These are phyloP conservation scores for Montipora cactus DNA, from an alignment of 64 coral and sea anemone species.

Conservation along the genomic window DNA sequence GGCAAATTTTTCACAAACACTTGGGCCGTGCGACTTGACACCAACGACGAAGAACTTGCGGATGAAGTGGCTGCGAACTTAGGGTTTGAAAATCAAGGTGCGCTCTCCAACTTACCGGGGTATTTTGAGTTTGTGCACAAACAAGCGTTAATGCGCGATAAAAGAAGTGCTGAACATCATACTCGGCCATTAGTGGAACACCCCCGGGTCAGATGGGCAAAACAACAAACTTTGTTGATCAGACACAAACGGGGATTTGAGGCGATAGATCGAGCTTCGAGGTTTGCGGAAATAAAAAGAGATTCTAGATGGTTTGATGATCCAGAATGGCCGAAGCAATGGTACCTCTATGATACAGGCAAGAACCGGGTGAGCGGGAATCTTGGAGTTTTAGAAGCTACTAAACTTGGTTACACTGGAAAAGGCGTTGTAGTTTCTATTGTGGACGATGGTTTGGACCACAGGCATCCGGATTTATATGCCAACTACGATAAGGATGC, in stretches of 20 bases:
- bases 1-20: constrained; percentile 44
- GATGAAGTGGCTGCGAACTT: constrained; percentile 64
- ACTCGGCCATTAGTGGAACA: constrained; percentile 60
- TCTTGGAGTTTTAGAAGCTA: constrained; percentile 77
- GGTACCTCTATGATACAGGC: constrained; percentile 80
- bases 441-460: constrained; percentile 92
- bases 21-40: constrained; percentile 82
- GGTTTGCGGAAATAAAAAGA: neutral
- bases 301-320: constrained; percentile 48
- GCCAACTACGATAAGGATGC: constrained; percentile 81
- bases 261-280: neutral
- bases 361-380: constrained; percentile 45
- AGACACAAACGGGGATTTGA: constrained; percentile 71
- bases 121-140: constrained; percentile 81
- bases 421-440: constrained; percentile 84
- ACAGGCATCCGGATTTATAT: constrained; percentile 76
- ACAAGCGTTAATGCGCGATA: constrained; percentile 25
- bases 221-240: constrained; percentile 71
- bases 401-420: constrained; percentile 78
- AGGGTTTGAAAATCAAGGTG: constrained; percentile 83
- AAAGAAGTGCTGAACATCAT: constrained; percentile 49
- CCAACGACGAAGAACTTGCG: constrained; percentile 69
- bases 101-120: constrained; percentile 69
- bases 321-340: constrained; percentile 75
- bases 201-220: constrained; percentile 86